These are phyloP conservation scores for Bradypus variegatus DNA, from an alignment of 2,797 vertebrate species.

Conservation along the genomic window DNA sequence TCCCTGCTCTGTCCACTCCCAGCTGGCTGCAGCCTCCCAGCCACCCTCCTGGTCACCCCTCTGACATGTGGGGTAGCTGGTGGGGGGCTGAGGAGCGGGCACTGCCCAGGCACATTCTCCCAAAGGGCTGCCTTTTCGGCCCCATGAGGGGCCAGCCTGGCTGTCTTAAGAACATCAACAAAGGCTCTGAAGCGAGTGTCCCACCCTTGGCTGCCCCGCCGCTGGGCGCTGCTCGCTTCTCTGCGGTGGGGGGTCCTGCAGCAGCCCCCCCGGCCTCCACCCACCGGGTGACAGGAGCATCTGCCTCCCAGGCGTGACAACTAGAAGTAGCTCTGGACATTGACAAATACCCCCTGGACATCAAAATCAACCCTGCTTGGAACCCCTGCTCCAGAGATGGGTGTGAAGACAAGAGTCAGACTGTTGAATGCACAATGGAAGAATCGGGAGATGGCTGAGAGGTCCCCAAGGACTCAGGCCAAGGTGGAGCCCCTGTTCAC, in stretches of 20 bases:
- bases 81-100: neutral
- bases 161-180: neutral
- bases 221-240: fast-evolving
- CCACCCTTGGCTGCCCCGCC: fast-evolving
- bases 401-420: neutral
- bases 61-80: fast-evolving
- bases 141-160: neutral
- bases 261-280: neutral
- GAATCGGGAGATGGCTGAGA: fast-evolving
- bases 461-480: neutral
- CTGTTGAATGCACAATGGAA: fast-evolving
- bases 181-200: too few species aligned
- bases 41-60: fast-evolving
- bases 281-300: fast-evolving
- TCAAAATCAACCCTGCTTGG: neutral
- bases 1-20: neutral
- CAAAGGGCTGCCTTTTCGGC: fast-evolving
- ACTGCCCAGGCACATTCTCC: neutral
- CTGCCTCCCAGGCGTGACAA: neutral
- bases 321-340: neutral
- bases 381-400: neutral
- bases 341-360: neutral
- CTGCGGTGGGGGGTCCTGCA: fast-evolving
- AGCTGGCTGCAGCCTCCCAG: neutral
- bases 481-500: neutral